These are phyloP conservation scores for Pomatorhinus ruficollis DNA, from an alignment of 2,113 vertebrate genomes.

Conservation along the genomic window DNA sequence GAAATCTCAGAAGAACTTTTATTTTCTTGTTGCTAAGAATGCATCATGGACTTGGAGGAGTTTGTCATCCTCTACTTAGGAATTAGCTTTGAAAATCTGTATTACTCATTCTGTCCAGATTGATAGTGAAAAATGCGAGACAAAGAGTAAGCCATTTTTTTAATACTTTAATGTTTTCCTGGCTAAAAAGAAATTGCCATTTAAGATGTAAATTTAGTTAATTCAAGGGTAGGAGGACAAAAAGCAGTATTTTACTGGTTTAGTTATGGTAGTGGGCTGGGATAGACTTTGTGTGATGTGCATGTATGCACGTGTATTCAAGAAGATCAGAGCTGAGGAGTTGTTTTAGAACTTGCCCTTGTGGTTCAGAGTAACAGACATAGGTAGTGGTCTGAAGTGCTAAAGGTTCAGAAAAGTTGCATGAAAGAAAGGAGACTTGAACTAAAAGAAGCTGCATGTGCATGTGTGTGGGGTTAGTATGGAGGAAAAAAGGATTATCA, in stretches of 20 bases:
- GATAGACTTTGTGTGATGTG: rapidly evolving
- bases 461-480: not conserved
- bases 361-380: not conserved
- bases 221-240: not conserved
- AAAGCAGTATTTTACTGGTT: not conserved
- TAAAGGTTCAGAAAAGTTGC: not conserved
- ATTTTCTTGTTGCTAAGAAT: not conserved
- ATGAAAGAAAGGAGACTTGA: not conserved
- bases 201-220: not conserved
- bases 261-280: not conserved
- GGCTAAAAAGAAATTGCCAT: not conserved
- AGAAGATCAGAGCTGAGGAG: not conserved
- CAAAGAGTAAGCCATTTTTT: not conserved
- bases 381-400: not conserved
- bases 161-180: not conserved
- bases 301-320: rapidly evolving
- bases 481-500: not conserved
- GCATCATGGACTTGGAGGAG: not conserved
- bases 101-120: not conserved
- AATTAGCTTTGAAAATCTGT: not conserved
- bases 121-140: not conserved
- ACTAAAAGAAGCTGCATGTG: not conserved
- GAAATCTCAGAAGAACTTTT: not conserved
- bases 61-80: not conserved
- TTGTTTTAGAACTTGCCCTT: not conserved